Evolutionary conservation across 2,888 invertebrate genomes (phyloP).

Genomic region (Brachynemurus nebulosus): DNA sequence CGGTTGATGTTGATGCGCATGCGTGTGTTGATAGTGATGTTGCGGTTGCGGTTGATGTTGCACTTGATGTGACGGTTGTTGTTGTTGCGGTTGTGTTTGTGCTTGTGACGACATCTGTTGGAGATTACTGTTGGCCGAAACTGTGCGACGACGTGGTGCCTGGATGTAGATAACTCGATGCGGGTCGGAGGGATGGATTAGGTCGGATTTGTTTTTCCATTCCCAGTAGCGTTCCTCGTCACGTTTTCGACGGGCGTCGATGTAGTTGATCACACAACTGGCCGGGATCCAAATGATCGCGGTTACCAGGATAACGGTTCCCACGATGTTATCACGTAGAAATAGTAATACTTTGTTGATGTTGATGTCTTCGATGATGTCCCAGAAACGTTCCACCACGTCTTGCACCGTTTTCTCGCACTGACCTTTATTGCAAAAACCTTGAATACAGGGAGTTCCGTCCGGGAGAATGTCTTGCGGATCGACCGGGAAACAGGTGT

Average conservation of each 20-base stretch:
- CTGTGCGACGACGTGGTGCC: conserved; percentile 22
- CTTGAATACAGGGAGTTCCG: conserved; percentile 92
- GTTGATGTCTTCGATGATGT: conserved; percentile 92
- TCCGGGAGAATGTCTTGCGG: conserved; percentile 80
- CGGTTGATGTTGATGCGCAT: too few relatives aligned
- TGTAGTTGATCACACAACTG: conserved; percentile 74
- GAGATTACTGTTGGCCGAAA: background rate
- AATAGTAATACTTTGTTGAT: conserved; percentile 84
- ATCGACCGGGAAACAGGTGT: conserved; percentile 82
- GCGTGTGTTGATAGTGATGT: too few relatives aligned
- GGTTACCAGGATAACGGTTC: conserved; percentile 79
- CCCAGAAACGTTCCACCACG: conserved; percentile 93
- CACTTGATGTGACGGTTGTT: background rate
- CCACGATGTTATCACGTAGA: conserved; percentile 85
- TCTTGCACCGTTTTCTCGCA: conserved; percentile 93
- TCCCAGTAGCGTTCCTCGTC: conserved; percentile 56
- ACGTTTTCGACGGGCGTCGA: conserved; percentile 55
- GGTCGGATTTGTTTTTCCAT: conserved; percentile 55
- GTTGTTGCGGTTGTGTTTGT: background rate
- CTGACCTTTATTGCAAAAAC: conserved; percentile 91
- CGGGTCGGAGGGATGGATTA: conserved; percentile 60
- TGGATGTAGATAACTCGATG: conserved; percentile 54
- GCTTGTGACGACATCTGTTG: background rate
- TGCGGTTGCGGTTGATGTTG: background rate
- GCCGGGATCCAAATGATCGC: conserved; percentile 93